Conservation (phyloP, 2,797 vertebrate species). For the Hippocampus kuda region DNA sequence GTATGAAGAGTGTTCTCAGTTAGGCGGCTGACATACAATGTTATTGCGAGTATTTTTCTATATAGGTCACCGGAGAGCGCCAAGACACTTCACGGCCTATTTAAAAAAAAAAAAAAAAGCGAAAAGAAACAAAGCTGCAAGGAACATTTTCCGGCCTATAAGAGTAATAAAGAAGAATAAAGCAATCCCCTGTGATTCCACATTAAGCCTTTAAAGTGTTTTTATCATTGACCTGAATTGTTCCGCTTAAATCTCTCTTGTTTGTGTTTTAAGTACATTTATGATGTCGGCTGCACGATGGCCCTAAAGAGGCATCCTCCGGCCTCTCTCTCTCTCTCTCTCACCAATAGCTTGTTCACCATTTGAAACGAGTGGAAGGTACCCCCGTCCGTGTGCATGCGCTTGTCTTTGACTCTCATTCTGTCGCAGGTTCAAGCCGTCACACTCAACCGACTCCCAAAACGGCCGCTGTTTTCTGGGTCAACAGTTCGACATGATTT, state of each 20-base stretch:
- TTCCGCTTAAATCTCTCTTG: slow-evolving; percentile 1
- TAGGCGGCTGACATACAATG: slow-evolving; percentile 8
- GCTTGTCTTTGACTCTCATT: not conserved
- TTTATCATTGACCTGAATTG: slow-evolving; percentile 9
- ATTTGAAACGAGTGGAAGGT: not conserved
- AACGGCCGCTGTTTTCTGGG: not conserved
- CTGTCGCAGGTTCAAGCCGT: not conserved
- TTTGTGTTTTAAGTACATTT: slow-evolving; percentile 4
- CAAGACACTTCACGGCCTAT: slow-evolving; percentile 8
- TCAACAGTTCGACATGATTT: not conserved
- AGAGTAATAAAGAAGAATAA: not conserved
- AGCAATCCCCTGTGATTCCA: not conserved
- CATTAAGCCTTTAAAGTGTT: slow-evolving; percentile 1
- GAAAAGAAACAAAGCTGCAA: slow-evolving; percentile 8
- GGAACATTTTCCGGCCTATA: slow-evolving; percentile 6
- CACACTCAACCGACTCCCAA: slow-evolving; percentile 5
- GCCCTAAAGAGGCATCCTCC: not conserved
- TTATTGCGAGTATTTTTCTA: slow-evolving; percentile 10
- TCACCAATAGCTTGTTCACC: not conserved
- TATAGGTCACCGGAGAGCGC: slow-evolving; percentile 14
- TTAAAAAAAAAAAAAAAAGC: not conserved
- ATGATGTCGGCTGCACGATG: not conserved
- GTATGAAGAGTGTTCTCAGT: slow-evolving; percentile 23
- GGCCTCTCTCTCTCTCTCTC: not conserved
- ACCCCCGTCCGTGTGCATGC: not conserved